phyloP scores from a whole-genome alignment of 2,888 invertebrate genomes.

The Zele albiditarsus region DNA sequence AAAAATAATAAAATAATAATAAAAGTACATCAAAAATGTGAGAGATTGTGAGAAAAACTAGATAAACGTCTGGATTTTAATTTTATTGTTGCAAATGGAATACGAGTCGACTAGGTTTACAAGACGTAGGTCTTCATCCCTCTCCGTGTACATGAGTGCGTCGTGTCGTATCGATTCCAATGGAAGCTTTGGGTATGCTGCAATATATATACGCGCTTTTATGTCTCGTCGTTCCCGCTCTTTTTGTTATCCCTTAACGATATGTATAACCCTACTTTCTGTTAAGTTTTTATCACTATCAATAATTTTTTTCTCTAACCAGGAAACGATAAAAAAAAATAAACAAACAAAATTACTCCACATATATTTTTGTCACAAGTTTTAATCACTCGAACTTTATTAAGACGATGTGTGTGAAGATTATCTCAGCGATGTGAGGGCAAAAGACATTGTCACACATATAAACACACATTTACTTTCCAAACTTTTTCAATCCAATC shows the following conservation, averaged over 20 bases:
- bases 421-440: neutral
- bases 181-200: slow-evolving; percentile 31
- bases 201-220: slow-evolving; percentile 23
- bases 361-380: neutral
- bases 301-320: neutral
- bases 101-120: slow-evolving; percentile 51
- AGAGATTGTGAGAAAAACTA: slow-evolving; percentile 18
- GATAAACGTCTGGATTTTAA: slow-evolving; percentile 34
- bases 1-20: neutral
- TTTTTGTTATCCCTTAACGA: neutral
- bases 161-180: slow-evolving; percentile 37
- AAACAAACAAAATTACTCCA: neutral
- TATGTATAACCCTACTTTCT: neutral
- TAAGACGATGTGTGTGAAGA: neutral
- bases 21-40: neutral
- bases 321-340: neutral
- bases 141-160: slow-evolving; percentile 31
- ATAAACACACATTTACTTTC: neutral
- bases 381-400: neutral
- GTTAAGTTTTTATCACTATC: neutral
- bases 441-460: neutral
- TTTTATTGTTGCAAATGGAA: slow-evolving; percentile 42
- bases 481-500: slow-evolving; percentile 12
- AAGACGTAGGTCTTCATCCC: slow-evolving; percentile 53
- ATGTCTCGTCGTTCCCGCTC: slow-evolving; percentile 33